A percentile compares a stretch with the other conserved stretches of the same genome.
Evolutionary conservation across 2,797 vertebrate species (phyloP).

Genomic region (Silurus aristotelis): DNA sequence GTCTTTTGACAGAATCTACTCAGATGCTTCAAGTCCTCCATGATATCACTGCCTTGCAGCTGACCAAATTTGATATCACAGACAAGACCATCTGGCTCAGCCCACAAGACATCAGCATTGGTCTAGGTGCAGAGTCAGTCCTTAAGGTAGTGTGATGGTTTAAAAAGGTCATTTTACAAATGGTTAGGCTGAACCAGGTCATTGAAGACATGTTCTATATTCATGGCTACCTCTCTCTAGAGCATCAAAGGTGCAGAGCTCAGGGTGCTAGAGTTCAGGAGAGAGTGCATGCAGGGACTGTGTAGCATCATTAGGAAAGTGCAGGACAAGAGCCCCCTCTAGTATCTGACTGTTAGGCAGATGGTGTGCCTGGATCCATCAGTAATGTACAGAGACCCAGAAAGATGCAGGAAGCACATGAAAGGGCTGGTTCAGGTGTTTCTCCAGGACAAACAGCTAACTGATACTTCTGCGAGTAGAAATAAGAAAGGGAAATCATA

Average conservation of each 20-base stretch:
- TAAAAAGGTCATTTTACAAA: slow-evolving; percentile 42
- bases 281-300: slow-evolving; percentile 7
- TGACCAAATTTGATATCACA: too few relatives aligned
- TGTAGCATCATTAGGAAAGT: slow-evolving; percentile 31
- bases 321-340: slow-evolving; percentile 46
- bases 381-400: slow-evolving; percentile 47
- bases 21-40: too few relatives aligned
- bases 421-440: slow-evolving; percentile 40
- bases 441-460: slow-evolving; percentile 43
- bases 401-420: slow-evolving; percentile 41
- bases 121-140: too few relatives aligned
- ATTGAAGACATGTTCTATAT: slow-evolving; percentile 20
- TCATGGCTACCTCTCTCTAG: slow-evolving; percentile 29
- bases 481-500: neutral
- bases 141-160: slow-evolving; percentile 36
- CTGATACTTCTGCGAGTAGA: too few relatives aligned
- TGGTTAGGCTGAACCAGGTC: slow-evolving; percentile 25
- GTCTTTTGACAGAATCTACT: too few relatives aligned
- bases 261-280: slow-evolving; percentile 47
- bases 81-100: too few relatives aligned
- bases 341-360: slow-evolving; percentile 32
- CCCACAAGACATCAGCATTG: too few relatives aligned
- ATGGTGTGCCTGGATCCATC: slow-evolving; percentile 42
- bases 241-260: slow-evolving; percentile 39
- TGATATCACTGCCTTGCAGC: too few relatives aligned